Evolutionary conservation across 2,888 invertebrate genomes (phyloP).

Genomic region (Cheilosia vulpina): DNA sequence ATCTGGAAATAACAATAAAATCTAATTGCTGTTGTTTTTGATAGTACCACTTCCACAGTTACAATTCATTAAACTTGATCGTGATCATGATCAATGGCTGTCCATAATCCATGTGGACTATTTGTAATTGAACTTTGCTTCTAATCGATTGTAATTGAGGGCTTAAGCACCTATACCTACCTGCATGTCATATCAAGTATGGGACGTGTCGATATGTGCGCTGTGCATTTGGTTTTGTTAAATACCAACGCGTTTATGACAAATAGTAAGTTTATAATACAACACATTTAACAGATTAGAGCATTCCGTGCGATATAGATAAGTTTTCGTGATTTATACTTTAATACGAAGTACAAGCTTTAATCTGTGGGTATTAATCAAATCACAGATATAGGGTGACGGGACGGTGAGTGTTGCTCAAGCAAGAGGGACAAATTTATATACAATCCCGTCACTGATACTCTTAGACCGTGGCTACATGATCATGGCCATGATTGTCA

Average conservation of each 20-base stretch:
- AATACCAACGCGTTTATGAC: background rate
- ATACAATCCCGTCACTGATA: too few species aligned
- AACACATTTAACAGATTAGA: background rate
- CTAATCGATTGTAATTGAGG: background rate
- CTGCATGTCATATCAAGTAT: background rate
- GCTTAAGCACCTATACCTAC: background rate
- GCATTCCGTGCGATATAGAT: background rate
- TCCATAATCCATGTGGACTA: background rate
- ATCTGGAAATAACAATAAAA: background rate
- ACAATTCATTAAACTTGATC: background rate
- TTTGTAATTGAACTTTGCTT: background rate
- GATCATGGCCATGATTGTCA: too few species aligned
- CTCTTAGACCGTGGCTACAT: too few species aligned
- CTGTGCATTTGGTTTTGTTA: background rate
- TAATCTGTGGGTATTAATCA: background rate
- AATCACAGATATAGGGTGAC: background rate
- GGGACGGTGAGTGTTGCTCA: background rate
- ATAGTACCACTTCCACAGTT: background rate
- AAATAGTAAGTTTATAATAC: background rate
- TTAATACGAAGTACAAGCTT: background rate
- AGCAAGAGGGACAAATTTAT: background rate
- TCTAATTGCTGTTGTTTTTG: background rate
- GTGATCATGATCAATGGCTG: background rate
- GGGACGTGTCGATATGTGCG: background rate
- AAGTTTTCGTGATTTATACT: background rate